These are phyloP conservation scores for Sternarchorhynchus goeldii DNA, from an alignment of 2,797 vertebrate species.

Conservation along the genomic window DNA sequence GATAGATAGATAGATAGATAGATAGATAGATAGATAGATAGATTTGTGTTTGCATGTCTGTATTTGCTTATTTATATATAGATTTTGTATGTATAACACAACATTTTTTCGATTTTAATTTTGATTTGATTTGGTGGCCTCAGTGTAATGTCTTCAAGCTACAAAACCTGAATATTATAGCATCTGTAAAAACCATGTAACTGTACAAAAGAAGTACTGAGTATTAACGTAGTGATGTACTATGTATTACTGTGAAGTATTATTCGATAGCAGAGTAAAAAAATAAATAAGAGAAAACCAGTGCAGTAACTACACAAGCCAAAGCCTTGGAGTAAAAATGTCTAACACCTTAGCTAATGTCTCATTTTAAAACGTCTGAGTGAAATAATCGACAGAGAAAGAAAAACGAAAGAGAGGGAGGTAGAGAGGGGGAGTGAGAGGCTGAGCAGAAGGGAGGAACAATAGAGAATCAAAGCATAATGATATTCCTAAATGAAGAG, in stretches of 20 bases:
- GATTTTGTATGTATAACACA: neutral
- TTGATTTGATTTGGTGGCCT: neutral
- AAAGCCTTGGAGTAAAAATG: constrained; percentile 4
- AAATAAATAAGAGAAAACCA: neutral
- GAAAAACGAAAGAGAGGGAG: constrained; percentile 50
- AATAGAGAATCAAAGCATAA: constrained; percentile 99
- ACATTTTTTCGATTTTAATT: neutral
- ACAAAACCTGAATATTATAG: neutral
- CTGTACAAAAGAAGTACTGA: neutral
- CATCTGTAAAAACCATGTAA: neutral
- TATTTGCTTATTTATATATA: too few species aligned
- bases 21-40: too few species aligned
- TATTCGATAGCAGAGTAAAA: neutral
- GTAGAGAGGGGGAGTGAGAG: constrained; percentile 48
- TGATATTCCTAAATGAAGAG: constrained; percentile 99
- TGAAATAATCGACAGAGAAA: constrained; percentile 64
- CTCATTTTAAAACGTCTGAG: constrained; percentile 50
- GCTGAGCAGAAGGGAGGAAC: constrained; percentile 78
- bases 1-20: too few species aligned
- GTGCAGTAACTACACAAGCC: constrained; percentile 19
- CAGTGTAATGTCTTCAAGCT: neutral
- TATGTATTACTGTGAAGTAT: neutral
- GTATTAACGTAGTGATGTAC: neutral
- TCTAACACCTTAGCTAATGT: constrained; percentile 29
- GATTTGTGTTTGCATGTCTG: too few species aligned